Conservation (phyloP, 2,888 invertebrate genomes). For the Cremastinae sp. region DNA sequence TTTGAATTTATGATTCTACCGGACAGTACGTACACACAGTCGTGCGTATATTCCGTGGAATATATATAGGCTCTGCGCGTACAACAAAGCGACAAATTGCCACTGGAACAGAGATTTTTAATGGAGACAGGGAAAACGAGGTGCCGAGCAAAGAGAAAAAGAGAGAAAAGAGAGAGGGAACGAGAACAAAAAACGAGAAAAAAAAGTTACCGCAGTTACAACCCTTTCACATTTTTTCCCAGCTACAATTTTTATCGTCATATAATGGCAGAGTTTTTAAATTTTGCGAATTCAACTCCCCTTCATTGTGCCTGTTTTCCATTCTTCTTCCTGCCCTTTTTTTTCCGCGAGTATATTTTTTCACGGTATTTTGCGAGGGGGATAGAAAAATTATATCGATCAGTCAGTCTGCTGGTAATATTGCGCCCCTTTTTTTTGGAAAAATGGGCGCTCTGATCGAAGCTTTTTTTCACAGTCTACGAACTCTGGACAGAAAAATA, state of each 20-base stretch:
- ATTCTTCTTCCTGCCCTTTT: constrained; percentile 5
- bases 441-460: not conserved
- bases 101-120: not conserved
- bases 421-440: not conserved
- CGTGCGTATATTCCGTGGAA: constrained; percentile 19
- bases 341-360: not conserved
- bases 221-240: constrained; percentile 24
- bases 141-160: constrained; percentile 1
- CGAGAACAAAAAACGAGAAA: constrained; percentile 5
- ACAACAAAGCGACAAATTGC: constrained; percentile 31
- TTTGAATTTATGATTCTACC: constrained; percentile 44
- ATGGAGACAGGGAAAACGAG: not conserved
- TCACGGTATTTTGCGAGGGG: not conserved
- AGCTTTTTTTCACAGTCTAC: not conserved
- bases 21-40: constrained; percentile 32
- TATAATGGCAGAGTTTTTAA: constrained; percentile 20
- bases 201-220: constrained; percentile 15
- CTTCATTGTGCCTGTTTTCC: constrained; percentile 4
- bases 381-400: constrained; percentile 21
- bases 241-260: constrained; percentile 22
- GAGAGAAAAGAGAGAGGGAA: constrained; percentile 5
- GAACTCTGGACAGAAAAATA: too few species aligned
- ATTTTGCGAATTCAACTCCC: constrained; percentile 23
- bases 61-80: constrained; percentile 15
- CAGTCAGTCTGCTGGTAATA: constrained; percentile 18